phyloP scores from a whole-genome alignment of 2,797 vertebrate genomes.

The Lacerta viridis region DNA sequence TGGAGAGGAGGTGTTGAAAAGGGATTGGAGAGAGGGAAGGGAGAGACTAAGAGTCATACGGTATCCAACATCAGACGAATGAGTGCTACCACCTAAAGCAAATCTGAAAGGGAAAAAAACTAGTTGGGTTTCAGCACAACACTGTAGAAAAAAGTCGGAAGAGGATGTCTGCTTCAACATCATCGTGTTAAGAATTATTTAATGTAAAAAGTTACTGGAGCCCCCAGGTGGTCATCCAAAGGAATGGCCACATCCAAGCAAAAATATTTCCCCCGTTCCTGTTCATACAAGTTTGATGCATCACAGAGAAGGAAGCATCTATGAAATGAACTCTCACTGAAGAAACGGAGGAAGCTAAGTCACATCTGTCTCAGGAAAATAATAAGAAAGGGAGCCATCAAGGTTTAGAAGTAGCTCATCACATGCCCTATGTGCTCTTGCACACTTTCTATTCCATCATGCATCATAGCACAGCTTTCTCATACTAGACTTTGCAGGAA shows the following conservation, averaged over 20 bases:
- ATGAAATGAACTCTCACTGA: background rate
- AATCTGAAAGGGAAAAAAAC: constrained; percentile 16
- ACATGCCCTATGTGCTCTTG: too few relatives aligned
- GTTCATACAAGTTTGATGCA: background rate
- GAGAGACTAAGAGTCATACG: background rate
- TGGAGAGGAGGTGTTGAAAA: constrained; percentile 2
- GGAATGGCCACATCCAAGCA: constrained; percentile 9
- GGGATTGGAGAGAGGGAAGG: constrained; percentile 14
- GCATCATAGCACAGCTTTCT: background rate
- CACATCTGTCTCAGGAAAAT: background rate
- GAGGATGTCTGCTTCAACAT: background rate
- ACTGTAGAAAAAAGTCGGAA: rapidly evolving
- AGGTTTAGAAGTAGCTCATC: too few relatives aligned
- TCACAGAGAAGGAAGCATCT: background rate
- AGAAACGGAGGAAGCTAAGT: background rate
- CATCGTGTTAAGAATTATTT: background rate
- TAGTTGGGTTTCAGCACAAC: background rate
- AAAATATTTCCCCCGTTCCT: background rate
- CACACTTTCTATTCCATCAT: background rate
- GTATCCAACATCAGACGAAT: constrained; percentile 37
- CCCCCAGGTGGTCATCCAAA: background rate
- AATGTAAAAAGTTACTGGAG: background rate
- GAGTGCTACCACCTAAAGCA: background rate
- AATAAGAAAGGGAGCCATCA: background rate
- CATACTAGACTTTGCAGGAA: background rate